These are phyloP conservation scores for Mythimna albipuncta DNA, from an alignment of 2,888 invertebrate genomes.

Conservation along the genomic window DNA sequence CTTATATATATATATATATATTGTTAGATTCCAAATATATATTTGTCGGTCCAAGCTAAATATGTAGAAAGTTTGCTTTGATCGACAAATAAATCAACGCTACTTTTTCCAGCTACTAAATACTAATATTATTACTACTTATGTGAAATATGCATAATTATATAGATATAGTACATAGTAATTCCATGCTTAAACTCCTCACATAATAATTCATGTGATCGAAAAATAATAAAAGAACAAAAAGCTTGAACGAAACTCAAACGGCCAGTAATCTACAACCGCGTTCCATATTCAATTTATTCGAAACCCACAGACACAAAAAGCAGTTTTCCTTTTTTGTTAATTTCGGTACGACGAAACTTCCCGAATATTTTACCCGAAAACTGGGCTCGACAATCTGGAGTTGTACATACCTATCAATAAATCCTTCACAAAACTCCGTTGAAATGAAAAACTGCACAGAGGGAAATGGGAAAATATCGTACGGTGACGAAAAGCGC, in stretches of 20 bases:
- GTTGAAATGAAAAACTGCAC: conserved; percentile 74
- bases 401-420: conserved; percentile 54
- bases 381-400: conserved; percentile 50
- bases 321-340: conserved; percentile 47
- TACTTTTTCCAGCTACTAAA: too few relatives aligned
- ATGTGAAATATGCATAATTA: too few relatives aligned
- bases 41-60: too few relatives aligned
- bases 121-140: too few relatives aligned
- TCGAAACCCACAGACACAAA: conserved; percentile 52
- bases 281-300: conserved; percentile 55
- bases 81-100: too few relatives aligned
- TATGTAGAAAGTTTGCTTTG: too few relatives aligned
- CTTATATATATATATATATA: too few relatives aligned
- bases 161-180: too few relatives aligned
- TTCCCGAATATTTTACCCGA: conserved; percentile 50
- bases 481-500: conserved; percentile 69
- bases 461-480: conserved; percentile 65
- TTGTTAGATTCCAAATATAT: too few relatives aligned
- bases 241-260: conserved; percentile 32
- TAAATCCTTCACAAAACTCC: conserved; percentile 63
- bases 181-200: neutral
- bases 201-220: neutral
- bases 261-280: conserved; percentile 36
- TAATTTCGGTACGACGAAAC: conserved; percentile 50
- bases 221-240: conserved; percentile 31